A percentile compares a stretch with the other conserved stretches of the same genome.
Conservation (phyloP, 2,797 vertebrate genomes). For the Craterocephalus amniculus region DNA sequence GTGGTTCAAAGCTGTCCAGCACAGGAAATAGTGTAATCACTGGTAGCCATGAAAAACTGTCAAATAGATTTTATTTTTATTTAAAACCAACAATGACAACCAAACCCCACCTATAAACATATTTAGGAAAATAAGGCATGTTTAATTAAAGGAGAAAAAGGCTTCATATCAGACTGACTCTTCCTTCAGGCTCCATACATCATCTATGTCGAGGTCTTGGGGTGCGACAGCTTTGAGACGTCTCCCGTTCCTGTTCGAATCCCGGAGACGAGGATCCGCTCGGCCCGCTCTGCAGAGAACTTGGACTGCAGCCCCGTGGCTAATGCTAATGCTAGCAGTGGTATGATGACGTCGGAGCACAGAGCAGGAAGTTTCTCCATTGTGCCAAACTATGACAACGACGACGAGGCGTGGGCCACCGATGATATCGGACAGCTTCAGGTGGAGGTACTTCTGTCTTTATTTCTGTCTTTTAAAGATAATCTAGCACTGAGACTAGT, state of each 20-base stretch:
- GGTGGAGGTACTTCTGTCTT: constrained; percentile 83
- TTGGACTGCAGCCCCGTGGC: constrained; percentile 84
- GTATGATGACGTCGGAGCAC: constrained; percentile 85
- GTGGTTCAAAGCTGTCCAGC: background rate
- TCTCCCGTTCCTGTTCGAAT: constrained; percentile 91
- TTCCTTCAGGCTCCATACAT: constrained; percentile 90
- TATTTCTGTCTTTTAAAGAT: no score
- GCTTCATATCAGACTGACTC: background rate
- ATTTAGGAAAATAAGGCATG: no score
- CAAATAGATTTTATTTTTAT: no score
- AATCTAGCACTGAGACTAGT: no score
- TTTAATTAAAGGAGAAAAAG: background rate
- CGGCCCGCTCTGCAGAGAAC: constrained; percentile 90
- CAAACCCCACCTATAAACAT: no score
- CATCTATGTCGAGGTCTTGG: constrained; percentile 95
- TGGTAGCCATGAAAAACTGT: no score
- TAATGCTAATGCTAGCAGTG: constrained; percentile 7
- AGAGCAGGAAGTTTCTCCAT: constrained; percentile 90
- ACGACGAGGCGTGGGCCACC: constrained; percentile 96
- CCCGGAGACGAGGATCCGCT: constrained; percentile 90
- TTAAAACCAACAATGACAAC: no score
- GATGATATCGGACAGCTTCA: constrained; percentile 96
- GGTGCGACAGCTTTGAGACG: constrained; percentile 94
- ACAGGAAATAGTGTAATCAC: background rate
- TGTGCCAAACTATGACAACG: constrained; percentile 94